Evolutionary conservation across 2,888 invertebrate genomes (phyloP), one percentile per base, ranked within the genome.

Genomic region (Prosapia bicincta): DNA sequence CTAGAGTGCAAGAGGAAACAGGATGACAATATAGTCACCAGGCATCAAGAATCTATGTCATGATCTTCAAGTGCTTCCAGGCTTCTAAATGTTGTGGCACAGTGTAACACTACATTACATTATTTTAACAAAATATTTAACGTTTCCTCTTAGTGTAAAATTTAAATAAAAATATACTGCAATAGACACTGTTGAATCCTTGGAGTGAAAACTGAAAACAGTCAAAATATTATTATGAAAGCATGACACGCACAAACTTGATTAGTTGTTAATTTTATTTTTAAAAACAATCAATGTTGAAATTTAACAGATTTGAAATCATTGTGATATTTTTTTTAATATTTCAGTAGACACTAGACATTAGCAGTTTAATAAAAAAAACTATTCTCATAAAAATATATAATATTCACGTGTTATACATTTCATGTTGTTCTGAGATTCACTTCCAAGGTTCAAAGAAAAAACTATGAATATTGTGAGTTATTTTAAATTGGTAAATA

Each of bases 101-200:
- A 71, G 71, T 71, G 70, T 71, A 26, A 74, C 30, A 30, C 70
- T 74, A 74, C 43, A 74, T 67, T 67, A 26, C 3, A 20, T 66
- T 20, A 20, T 66, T 26, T 26, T 25, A 67, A 67, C 26, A 26
- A 67, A 67, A 67, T 67, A 67, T 67, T 26, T 43, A 43, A 26
- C 30, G 66, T 75, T 75, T 75, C 75, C 75, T 75, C 75, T 75
- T 75, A 71, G 66, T 30, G 70, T 66, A 66, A 74, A 67, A 67
- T 26, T 26, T 26, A 13, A 25, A 13, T 3, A 15, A 26, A 67
- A 67, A 66, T n/a, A 66, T 20, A 67, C 25, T 67, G 67, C 67
- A 67, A 67, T 67, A 67, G 70, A 74, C 74, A 74, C 74, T 75
- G 75, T 75, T 75, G 75, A 75, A 75, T 75, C 75, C 75, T 74